These are phyloP conservation scores for Pollicipes pollicipes DNA, from an alignment of 1,140 invertebrate genomes.

Conservation along the genomic window DNA sequence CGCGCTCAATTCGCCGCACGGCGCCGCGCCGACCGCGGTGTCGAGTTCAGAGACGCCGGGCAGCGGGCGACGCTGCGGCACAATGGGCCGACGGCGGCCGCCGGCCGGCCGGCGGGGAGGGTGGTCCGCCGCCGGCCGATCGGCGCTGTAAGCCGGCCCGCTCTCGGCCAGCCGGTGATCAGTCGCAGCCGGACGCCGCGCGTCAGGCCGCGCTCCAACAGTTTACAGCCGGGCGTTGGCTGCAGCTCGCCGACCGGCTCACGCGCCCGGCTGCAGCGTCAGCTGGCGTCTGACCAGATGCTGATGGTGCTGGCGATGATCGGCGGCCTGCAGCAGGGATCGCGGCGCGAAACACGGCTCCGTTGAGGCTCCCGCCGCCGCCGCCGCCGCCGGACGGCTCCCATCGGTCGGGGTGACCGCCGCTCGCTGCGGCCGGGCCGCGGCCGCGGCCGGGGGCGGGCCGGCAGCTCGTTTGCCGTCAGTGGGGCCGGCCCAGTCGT, in stretches of 20 bases:
- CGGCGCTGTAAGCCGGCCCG: background rate
- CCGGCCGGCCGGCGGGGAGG: too few species aligned
- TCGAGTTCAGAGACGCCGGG: too few species aligned
- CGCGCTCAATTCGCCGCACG: background rate
- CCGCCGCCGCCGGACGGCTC: too few species aligned
- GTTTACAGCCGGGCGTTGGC: background rate
- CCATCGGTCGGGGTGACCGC: background rate
- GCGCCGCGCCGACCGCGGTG: too few species aligned
- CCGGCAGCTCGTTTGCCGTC: background rate
- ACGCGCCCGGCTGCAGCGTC: background rate
- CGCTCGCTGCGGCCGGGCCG: too few species aligned
- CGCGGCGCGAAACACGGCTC: background rate
- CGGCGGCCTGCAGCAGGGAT: background rate
- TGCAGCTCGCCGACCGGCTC: too few species aligned
- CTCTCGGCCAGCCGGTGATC: background rate
- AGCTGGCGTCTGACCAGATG: too few species aligned
- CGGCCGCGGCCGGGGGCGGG: too few species aligned
- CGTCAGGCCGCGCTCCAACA: background rate
- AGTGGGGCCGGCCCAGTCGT: too few species aligned
- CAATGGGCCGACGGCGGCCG: background rate
- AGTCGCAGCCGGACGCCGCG: background rate
- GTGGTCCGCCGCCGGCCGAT: background rate
- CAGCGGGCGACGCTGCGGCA: background rate
- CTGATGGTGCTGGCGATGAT: background rate
- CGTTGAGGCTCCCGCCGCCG: too few species aligned